These are phyloP conservation scores for Cotesia typhae DNA, from an alignment of 1,140 invertebrate species.

Conservation along the genomic window DNA sequence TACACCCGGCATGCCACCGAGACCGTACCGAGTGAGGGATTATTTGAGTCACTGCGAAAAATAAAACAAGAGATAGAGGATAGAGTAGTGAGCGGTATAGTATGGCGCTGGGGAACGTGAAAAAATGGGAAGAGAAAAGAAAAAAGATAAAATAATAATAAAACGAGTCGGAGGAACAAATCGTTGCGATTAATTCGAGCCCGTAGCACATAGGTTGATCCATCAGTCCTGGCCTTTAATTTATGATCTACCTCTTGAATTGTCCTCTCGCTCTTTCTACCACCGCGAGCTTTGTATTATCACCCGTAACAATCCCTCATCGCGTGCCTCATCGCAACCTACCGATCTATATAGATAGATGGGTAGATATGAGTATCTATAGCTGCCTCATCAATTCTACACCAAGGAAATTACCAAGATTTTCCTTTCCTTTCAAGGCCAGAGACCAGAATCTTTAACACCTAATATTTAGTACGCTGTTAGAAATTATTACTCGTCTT, in stretches of 20 bases:
- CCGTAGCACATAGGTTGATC: constrained; percentile 43
- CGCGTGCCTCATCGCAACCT: constrained; percentile 28
- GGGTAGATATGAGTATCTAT: too few relatives aligned
- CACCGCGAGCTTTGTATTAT: constrained; percentile 19
- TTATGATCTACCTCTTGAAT: constrained; percentile 40
- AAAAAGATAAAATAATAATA: constrained; percentile 22
- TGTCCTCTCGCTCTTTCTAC: constrained; percentile 20
- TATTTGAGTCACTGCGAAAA: constrained; percentile 16
- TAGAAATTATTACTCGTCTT: too few relatives aligned
- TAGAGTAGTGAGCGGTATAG: neutral
- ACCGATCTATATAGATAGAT: constrained; percentile 10
- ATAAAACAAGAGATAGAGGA: constrained; percentile 9
- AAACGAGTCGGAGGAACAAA: constrained; percentile 39
- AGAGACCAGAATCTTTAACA: neutral
- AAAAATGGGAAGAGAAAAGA: constrained; percentile 16
- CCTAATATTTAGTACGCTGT: neutral
- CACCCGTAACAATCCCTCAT: constrained; percentile 26
- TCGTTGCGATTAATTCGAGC: constrained; percentile 50
- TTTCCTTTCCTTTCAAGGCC: constrained; percentile 22
- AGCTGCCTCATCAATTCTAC: neutral
- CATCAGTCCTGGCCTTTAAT: constrained; percentile 47
- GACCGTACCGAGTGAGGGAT: neutral
- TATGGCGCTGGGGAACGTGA: neutral
- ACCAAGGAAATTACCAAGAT: constrained; percentile 11
- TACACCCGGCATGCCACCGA: too few relatives aligned